Evolutionary conservation across 2,113 vertebrate species (phyloP), one percentile per base, ranked within the genome.

Genomic region (Rhabdornis inornatus): DNA sequence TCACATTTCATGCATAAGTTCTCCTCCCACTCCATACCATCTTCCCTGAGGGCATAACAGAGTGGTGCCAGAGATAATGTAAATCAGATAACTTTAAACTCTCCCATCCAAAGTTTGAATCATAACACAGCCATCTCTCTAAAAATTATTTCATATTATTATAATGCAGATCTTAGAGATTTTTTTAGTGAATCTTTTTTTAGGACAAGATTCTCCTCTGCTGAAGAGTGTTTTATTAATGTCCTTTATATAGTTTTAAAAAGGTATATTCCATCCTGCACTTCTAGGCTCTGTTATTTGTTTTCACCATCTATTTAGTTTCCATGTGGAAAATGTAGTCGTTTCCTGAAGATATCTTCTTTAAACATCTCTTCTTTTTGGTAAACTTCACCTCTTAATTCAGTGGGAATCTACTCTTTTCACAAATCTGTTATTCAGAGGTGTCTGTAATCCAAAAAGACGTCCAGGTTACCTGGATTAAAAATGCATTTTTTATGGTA

Each of bases 131-230:
- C 27, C 77, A 75, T 81, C 71, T 79, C 61, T 83, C 80, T 64
- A 80, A 87, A 88, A 92, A 83, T 57, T 49, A 86, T 90, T 94
- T 85, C 37, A 83, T 69, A 90, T 90, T 60, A 65, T 92, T 93
- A n/a, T 53, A 79, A 27, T 85, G 66, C 35, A 68, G 33, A 47
- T 88, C 64, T 92, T 63, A 19, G 42, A 9, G 12, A 50, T 71
- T 66, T 80, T 92, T 66, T 5, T 49, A 63, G 40, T 49, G 70
- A 87, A 10, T 75, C 37, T 70, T 19, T 33, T 92, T 70, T 72
- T 92, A 74, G 28, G 57, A 59, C 37, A 68, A 82, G 33, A 37
- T 53, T 68, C 27, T 84, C 3, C 33, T 78, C 30, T 89, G 59
- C 52, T 87, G 50, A 93, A 68, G 42, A 80, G 7, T 47, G 23